phyloP scores from a whole-genome alignment of 2,113 vertebrate species.

The Neodon shergylaensis region DNA sequence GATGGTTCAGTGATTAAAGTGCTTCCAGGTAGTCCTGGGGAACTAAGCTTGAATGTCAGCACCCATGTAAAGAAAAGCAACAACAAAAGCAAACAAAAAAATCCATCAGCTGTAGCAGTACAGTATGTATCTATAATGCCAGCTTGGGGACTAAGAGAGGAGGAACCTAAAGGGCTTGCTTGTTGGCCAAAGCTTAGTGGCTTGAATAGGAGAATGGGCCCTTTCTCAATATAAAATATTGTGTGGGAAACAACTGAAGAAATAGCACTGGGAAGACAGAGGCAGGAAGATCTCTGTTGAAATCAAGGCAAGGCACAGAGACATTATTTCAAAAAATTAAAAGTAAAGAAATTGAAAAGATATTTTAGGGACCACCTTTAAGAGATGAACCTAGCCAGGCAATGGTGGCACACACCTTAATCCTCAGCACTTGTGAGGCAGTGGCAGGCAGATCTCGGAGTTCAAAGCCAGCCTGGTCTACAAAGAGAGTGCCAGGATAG shows the following conservation, averaged over 20 bases:
- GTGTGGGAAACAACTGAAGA: not conserved
- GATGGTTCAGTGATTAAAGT: not conserved
- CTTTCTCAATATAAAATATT: not conserved
- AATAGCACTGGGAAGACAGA: not conserved
- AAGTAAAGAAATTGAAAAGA: conserved; percentile 31
- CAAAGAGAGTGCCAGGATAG: no score
- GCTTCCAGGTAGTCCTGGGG: not conserved
- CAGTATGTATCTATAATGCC: not conserved
- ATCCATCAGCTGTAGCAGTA: not conserved
- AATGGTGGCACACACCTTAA: no score
- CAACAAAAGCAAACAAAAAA: not conserved
- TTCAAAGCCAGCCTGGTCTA: no score
- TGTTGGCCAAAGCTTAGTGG: not conserved
- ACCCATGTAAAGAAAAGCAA: not conserved
- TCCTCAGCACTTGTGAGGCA: no score
- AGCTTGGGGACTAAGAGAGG: not conserved
- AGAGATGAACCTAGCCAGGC: not conserved
- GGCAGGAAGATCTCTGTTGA: not conserved
- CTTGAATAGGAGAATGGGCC: not conserved
- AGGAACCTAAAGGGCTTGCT: not conserved
- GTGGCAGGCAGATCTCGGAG: no score
- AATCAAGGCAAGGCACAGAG: not conserved
- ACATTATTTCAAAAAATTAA: not conserved
- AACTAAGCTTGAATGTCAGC: not conserved
- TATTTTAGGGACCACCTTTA: conserved; percentile 1